These are phyloP conservation scores for Aphelenchoides avenae DNA, from an alignment of 1,140 invertebrate genomes.

Conservation along the genomic window DNA sequence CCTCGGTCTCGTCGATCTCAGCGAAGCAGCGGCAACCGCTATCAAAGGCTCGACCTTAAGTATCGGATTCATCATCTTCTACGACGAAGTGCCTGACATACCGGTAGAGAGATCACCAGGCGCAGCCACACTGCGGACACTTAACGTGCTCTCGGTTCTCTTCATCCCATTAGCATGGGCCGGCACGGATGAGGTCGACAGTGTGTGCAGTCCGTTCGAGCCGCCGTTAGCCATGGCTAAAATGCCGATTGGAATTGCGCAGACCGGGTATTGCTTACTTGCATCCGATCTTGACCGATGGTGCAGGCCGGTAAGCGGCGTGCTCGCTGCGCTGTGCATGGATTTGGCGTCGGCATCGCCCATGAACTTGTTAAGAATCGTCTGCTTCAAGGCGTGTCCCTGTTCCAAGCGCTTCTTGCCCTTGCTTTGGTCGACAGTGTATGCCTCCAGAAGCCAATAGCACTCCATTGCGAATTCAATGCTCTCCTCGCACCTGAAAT, in stretches of 20 bases:
- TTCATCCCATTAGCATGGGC: neutral
- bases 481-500: conserved; percentile 77
- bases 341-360: conserved; percentile 13
- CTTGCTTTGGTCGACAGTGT: conserved; percentile 72
- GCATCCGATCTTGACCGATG: too few relatives aligned
- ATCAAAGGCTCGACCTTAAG: conserved; percentile 8
- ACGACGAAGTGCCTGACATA: neutral
- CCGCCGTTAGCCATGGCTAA: too few relatives aligned
- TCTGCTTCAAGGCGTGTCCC: conserved; percentile 77
- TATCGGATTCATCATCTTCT: neutral
- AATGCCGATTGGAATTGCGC: too few relatives aligned
- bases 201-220: too few relatives aligned
- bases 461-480: conserved; percentile 91
- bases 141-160: neutral
- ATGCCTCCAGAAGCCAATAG: conserved; percentile 90
- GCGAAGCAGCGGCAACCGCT: conserved; percentile 12
- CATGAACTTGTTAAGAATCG: conserved; percentile 67
- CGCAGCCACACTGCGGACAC: neutral
- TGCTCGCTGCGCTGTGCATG: conserved; percentile 2
- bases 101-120: too few relatives aligned
- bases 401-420: conserved; percentile 79
- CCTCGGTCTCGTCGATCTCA: too few relatives aligned
- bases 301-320: too few relatives aligned
- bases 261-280: too few relatives aligned
- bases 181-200: too few relatives aligned